These are phyloP conservation scores for Epinephelus awoara DNA, from an alignment of 2,797 vertebrate genomes.

Conservation along the genomic window DNA sequence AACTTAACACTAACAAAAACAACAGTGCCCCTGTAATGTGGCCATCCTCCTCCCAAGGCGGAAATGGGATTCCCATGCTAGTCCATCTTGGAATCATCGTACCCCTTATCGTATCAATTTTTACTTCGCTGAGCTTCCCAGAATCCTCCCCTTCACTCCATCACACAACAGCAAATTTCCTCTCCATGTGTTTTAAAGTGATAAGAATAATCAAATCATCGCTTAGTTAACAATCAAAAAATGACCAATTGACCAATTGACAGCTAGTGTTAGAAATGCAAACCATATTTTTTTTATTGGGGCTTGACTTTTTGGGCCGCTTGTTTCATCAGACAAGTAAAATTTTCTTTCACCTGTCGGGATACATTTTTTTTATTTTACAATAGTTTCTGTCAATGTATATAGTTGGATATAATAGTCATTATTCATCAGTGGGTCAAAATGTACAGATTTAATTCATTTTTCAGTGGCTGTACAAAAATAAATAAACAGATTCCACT, in stretches of 20 bases:
- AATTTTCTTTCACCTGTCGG: too few relatives aligned
- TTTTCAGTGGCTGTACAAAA: too few relatives aligned
- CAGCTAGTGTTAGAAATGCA: too few relatives aligned
- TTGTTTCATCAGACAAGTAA: too few relatives aligned
- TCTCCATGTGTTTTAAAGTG: slow-evolving; percentile 22
- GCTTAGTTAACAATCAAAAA: not conserved
- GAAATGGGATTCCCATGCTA: slow-evolving; percentile 34
- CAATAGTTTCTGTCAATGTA: too few relatives aligned
- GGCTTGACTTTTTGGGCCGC: too few relatives aligned
- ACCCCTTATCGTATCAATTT: slow-evolving; percentile 13
- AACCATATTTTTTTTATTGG: too few relatives aligned
- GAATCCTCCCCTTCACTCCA: slow-evolving; percentile 40
- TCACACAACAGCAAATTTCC: slow-evolving; percentile 35
- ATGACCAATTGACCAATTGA: not conserved
- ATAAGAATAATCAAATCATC: slow-evolving; percentile 16
- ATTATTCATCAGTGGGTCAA: too few relatives aligned
- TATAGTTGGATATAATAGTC: too few relatives aligned
- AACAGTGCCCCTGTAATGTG: slow-evolving; percentile 32
- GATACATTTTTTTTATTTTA: too few relatives aligned
- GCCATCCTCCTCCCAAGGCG: slow-evolving; percentile 30
- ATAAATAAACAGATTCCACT: too few relatives aligned
- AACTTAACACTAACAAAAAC: slow-evolving; percentile 35
- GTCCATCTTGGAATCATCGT: slow-evolving; percentile 41
- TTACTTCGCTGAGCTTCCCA: slow-evolving; percentile 27
- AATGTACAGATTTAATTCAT: too few relatives aligned